Evolutionary conservation across 2,113 vertebrate genomes (phyloP).

Genomic region (Phainopepla nitens): DNA sequence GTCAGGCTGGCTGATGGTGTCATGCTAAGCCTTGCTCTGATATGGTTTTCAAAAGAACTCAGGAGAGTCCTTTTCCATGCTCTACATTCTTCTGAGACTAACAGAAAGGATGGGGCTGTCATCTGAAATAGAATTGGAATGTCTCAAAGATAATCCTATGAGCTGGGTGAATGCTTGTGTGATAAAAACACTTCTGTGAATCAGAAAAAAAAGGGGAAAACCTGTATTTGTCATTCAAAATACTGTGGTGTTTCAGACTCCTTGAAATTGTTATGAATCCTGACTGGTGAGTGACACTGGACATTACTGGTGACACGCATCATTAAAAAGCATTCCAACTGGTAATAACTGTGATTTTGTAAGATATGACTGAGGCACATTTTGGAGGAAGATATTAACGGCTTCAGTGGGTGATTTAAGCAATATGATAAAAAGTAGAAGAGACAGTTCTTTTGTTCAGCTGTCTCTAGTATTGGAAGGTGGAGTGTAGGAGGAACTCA

Average conservation of each 20-base stretch:
- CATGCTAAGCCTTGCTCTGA: neutral
- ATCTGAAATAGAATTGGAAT: slow-evolving; percentile 35
- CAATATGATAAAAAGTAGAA: neutral
- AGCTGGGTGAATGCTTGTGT: slow-evolving; percentile 8
- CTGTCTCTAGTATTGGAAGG: slow-evolving; percentile 29
- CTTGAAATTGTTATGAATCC: neutral
- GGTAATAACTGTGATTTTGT: neutral
- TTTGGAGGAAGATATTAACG: neutral
- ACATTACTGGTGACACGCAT: neutral
- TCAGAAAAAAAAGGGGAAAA: slow-evolving; percentile 3
- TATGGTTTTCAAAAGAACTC: slow-evolving; percentile 15
- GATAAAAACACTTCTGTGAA: neutral
- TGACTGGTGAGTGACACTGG: neutral
- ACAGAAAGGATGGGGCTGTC: slow-evolving; percentile 43
- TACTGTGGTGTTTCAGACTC: neutral
- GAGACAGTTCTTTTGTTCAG: slow-evolving; percentile 22
- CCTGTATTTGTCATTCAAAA: slow-evolving; percentile 17
- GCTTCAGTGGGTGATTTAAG: slow-evolving; percentile 8
- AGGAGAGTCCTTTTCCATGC: neutral
- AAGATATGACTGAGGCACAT: neutral
- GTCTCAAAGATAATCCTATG: slow-evolving; percentile 41
- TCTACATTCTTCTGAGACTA: slow-evolving; percentile 34
- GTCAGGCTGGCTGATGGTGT: slow-evolving; percentile 10
- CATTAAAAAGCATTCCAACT: neutral
- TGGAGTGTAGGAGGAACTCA: neutral